phyloP scores from a whole-genome alignment of 2,113 vertebrate genomes.

The Pelobates fuscus region DNA sequence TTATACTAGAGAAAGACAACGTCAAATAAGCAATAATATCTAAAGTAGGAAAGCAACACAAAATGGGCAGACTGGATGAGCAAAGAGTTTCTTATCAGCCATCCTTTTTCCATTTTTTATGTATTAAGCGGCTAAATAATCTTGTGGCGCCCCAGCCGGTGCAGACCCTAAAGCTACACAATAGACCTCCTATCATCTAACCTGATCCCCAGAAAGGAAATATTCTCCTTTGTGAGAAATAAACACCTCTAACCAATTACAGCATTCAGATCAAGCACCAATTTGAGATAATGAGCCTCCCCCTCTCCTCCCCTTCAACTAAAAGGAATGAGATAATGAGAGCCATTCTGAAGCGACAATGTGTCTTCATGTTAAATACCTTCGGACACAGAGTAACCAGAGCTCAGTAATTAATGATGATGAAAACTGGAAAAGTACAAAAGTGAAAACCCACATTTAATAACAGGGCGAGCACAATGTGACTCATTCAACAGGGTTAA shows the following conservation, averaged over 20 bases:
- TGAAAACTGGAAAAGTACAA: conserved; percentile 15
- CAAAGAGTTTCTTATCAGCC: no score
- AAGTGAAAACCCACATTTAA: conserved; percentile 24
- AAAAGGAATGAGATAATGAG: not conserved
- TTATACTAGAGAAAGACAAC: no score
- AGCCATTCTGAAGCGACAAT: conserved; percentile 4
- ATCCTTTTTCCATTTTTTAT: no score
- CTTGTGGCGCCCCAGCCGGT: not conserved
- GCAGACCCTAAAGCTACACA: not conserved
- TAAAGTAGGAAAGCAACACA: no score
- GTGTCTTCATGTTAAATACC: conserved; percentile 30
- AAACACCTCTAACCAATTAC: conserved; percentile 21
- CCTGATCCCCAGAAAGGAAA: conserved; percentile 30
- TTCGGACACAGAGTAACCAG: conserved; percentile 28
- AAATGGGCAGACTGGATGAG: no score
- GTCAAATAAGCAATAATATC: no score
- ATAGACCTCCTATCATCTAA: conserved; percentile 25
- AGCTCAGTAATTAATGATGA: conserved; percentile 24
- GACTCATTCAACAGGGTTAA: conserved; percentile 21
- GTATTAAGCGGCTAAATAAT: not conserved
- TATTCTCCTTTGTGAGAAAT: conserved; percentile 14
- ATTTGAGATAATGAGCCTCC: conserved; percentile 31
- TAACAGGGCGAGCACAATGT: conserved; percentile 16
- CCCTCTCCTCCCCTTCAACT: not conserved
- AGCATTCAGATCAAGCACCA: conserved; percentile 34